Evolutionary conservation across 2,797 vertebrate species (phyloP).

Genomic region (Telmatherina bonti): DNA sequence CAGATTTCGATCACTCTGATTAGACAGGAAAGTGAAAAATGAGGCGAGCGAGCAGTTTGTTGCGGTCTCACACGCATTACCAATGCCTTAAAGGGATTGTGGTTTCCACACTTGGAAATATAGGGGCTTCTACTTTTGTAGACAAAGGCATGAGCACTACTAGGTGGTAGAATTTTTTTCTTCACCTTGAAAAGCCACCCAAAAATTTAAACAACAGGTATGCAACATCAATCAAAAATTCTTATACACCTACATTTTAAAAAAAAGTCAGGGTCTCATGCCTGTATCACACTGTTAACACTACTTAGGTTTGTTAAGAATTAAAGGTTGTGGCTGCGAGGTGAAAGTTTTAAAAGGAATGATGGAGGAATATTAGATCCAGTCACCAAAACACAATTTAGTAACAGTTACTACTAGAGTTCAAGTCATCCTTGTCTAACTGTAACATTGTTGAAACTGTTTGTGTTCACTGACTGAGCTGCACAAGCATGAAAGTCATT

Average conservation of each 20-base stretch:
- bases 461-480: background rate
- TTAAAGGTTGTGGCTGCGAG: background rate
- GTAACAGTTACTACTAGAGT: background rate
- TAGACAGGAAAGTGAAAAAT: constrained; percentile 1
- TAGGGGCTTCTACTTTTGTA: background rate
- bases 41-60: constrained; percentile 28
- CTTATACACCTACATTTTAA: background rate
- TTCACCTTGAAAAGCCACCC: background rate
- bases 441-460: background rate
- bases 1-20: constrained; percentile 35
- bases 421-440: background rate
- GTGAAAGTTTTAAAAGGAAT: background rate
- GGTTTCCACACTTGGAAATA: background rate
- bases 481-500: background rate
- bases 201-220: background rate
- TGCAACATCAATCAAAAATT: background rate
- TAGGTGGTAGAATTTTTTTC: background rate
- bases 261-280: background rate
- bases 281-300: background rate
- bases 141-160: background rate
- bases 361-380: constrained; percentile 1
- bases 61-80: constrained; percentile 20
- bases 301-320: background rate
- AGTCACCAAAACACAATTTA: background rate
- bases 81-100: background rate